These are phyloP conservation scores for Thalassaphorura encarpata DNA, from an alignment of 1,140 invertebrate species.

Conservation along the genomic window DNA sequence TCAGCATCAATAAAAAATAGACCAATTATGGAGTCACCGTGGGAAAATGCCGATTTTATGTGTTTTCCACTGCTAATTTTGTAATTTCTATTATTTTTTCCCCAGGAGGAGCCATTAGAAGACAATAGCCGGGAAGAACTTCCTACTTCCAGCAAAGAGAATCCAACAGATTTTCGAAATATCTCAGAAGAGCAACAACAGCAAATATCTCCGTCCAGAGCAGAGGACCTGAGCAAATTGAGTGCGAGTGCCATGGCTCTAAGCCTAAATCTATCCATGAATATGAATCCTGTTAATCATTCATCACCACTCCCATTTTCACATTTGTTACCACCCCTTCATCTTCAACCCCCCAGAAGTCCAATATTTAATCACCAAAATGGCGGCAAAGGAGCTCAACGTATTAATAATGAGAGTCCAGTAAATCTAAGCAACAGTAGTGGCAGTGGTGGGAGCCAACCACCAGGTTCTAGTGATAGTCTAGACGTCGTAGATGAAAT, in stretches of 20 bases:
- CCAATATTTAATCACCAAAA: neutral
- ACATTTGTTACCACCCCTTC: neutral
- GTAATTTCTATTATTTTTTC: no score
- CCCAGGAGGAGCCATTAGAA: no score
- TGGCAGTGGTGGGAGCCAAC: neutral
- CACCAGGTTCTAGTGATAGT: neutral
- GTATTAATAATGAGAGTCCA: neutral
- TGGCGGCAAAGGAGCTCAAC: slow-evolving; percentile 3
- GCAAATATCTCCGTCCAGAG: no score
- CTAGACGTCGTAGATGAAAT: slow-evolving; percentile 26
- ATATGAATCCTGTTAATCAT: neutral
- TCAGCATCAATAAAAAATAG: no score
- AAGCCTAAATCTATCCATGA: slow-evolving; percentile 5
- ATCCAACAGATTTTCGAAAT: no score
- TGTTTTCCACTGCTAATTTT: no score
- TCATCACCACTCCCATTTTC: neutral
- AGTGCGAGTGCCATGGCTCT: neutral
- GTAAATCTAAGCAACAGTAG: neutral
- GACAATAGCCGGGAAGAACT: no score
- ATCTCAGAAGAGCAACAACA: slow-evolving; percentile 9
- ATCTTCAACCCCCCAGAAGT: neutral
- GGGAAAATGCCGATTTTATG: no score
- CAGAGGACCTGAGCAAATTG: neutral
- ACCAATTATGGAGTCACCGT: no score
- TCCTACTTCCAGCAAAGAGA: no score